Evolutionary conservation across 2,113 vertebrate genomes (phyloP), one percentile per base, ranked within the genome.

Genomic region (Poecilia latipinna): DNA sequence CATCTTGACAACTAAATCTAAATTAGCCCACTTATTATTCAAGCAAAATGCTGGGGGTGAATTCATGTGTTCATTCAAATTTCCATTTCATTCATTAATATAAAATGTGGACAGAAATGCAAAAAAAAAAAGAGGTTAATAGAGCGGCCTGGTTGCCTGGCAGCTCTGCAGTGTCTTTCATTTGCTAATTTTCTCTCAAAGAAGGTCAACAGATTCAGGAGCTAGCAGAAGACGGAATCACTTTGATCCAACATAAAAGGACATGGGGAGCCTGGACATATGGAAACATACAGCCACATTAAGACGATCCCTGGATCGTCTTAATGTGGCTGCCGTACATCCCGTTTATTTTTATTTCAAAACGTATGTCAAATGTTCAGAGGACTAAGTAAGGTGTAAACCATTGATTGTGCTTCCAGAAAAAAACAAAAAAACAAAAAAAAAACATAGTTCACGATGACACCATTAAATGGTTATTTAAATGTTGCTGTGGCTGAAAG

Each of bases 101-200:
- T 62, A n/a, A 78, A 62, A 76, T 61, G 29, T 12, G 44, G 31
- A 74, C 26, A 62, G 33, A 77, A 74, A 79, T 39, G 33, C 65
- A 70, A n/a, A 71, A 28, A 1, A 28, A 75, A n/a, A 72, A 44
- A 22, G 72, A 78, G 77, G 79, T 79, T 72, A 84, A 86, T 44
- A 42, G 60, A 68, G 68, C 57, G 67, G 63, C 66, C 42, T 60
- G 74, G 89, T 84, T 86, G 88, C 86, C 51, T 78, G 37, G 89
- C 73, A 83, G 86, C 90, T 66, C 75, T 28, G 61, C 1, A 17
- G 75, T 63, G 72, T 66, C 64, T 84, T 85, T 83, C 82, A 82
- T 75, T 76, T 86, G 83, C 80, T 83, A 83, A 88, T 89, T 88
- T 82, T 85, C 44, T 79, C 75, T 86, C 68, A 77, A 84, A 86